Conservation (phyloP, 2,888 invertebrate species). For the Suillia variegata region DNA sequence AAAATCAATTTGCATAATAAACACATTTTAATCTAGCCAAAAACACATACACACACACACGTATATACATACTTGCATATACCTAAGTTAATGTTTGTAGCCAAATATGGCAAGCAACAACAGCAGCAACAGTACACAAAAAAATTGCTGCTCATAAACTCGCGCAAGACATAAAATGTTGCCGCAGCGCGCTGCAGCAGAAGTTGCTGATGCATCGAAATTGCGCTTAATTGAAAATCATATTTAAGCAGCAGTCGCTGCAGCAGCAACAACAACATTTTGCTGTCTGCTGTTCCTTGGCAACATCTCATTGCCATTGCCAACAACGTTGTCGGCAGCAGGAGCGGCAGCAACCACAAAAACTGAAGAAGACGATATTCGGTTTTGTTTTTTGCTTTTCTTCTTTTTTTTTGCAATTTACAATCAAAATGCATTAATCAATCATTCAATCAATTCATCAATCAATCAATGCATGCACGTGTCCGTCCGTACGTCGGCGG, state of each 20-base stretch:
- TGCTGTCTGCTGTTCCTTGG: too few species aligned
- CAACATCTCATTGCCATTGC: neutral
- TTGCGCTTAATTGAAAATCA: constrained; percentile 32
- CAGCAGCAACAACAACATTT: constrained; percentile 2
- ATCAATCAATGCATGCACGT: constrained; percentile 46
- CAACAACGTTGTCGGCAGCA: neutral
- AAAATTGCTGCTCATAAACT: too few species aligned
- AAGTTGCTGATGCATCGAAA: constrained; percentile 18
- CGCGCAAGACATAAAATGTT: too few species aligned
- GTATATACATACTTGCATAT: constrained; percentile 10
- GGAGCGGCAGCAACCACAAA: neutral
- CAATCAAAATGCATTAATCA: constrained; percentile 53
- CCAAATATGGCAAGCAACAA: neutral
- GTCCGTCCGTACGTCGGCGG: constrained; percentile 31
- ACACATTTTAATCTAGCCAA: too few species aligned
- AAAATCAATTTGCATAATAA: too few species aligned
- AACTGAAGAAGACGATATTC: too few species aligned
- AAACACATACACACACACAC: too few species aligned
- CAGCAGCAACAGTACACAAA: neutral
- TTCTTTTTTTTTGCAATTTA: constrained; percentile 50
- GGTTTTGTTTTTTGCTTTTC: neutral
- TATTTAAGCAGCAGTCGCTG: constrained; percentile 18
- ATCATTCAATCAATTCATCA: constrained; percentile 56
- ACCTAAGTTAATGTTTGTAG: too few species aligned
- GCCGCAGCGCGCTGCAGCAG: neutral